These are phyloP conservation scores for Urocolius indicus DNA, from an alignment of 2,113 vertebrate genomes.

Conservation along the genomic window DNA sequence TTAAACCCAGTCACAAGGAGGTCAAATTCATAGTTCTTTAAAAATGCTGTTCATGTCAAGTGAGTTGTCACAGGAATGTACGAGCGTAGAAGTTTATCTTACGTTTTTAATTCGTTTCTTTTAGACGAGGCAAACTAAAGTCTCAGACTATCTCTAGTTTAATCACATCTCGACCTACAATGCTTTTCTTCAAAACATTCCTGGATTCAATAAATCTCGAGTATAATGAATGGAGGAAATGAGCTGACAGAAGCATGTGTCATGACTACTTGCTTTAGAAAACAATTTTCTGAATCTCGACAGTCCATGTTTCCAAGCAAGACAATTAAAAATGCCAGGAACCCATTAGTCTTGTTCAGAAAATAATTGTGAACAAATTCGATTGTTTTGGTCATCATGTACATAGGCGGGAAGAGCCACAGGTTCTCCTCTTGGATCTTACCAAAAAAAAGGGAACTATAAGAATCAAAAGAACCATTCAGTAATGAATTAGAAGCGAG, in stretches of 20 bases:
- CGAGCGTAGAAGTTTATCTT: neutral
- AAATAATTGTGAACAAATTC: neutral
- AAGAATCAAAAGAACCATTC: neutral
- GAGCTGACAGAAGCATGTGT: neutral
- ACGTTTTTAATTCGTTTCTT: neutral
- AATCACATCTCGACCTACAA: neutral
- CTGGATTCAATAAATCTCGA: neutral
- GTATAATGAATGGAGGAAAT: neutral
- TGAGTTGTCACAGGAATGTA: neutral
- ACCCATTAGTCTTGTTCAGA: neutral
- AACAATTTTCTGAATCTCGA: neutral
- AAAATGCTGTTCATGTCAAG: neutral
- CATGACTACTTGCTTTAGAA: neutral
- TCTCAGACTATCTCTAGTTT: neutral
- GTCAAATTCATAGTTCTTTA: neutral
- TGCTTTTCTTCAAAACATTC: neutral
- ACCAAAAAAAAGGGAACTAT: neutral
- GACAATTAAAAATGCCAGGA: neutral
- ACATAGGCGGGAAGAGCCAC: neutral
- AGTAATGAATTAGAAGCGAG: neutral
- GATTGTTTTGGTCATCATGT: neutral
- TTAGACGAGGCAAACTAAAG: neutral
- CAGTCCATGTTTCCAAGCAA: neutral
- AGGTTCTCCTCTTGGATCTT: neutral
- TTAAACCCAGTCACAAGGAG: neutral